Base-by-base conservation (phyloP, 2,797 vertebrate genomes). In the Anomalospiza imberbis region DNA sequence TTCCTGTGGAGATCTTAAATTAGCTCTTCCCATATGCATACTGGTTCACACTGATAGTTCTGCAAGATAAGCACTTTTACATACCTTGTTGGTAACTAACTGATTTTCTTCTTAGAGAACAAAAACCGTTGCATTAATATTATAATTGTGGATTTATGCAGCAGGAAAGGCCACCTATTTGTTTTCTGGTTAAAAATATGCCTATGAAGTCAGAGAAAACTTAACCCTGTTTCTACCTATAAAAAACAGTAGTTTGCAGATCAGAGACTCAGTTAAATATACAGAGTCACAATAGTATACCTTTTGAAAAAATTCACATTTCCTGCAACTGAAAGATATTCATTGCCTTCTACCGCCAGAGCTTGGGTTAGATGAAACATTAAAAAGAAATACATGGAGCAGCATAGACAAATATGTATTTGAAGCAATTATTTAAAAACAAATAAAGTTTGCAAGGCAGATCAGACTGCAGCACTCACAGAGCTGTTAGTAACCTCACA, bases 1-100 rank as follows among this genome's bases (percentile, higher is more conserved):
- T 96, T 96, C 96, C 94, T 81, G 94, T 67, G 76, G 95, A 90
- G 91, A 92, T 96, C 95, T 93, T 96, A 97, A 96, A 97, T 97
- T 95, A 95, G 88, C 80, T 96, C 82, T 92, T 96, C 83, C 94
- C 71, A 29, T 79, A 96, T 71, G 80, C 80, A 86, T 57, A 93
- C 66, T 94, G 85, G 94, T 93, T 96, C 63, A 82, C 87, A 88
- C 55, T 51, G 93, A 96, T 95, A 90, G 86, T 94, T 94, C 93
- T 95, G 91, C 70, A 81, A 94, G 92, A 94, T 88, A 96, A 93
- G 86, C 71, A 85, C 57, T 96, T 92, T 86, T 81, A 70, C 29
- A 67, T 82, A 95, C 88, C 67, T 92, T 82, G 67, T 36, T 93
- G 70, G 53, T 76, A 79, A 89, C 60, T 70, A 84, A 79, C 74